Base-by-base conservation (phyloP, 1,140 invertebrate genomes). In the Pissodes strobi region DNA sequence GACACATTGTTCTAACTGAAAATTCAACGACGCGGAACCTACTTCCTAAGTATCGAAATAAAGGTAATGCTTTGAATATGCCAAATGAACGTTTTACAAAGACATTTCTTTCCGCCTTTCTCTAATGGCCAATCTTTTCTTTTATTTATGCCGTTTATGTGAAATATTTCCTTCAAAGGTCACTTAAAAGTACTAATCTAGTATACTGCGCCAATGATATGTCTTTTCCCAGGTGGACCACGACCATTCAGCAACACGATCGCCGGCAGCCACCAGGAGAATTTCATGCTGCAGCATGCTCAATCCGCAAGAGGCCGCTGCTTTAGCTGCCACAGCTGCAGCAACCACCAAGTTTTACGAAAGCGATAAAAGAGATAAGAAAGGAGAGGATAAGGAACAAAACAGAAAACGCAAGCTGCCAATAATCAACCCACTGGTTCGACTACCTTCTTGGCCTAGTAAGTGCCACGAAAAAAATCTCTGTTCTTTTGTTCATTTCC, bases 381-480 rank as follows among this genome's bases (percentile, higher is more conserved):
- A 64, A 25, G 64, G 69, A 27, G 64, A 72, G 18, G 70, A 74
- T 71, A 78, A 64, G 38, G 69, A 70, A 69, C 75, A 51, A 73
- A 81, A 68, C 75, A 80, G 70, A 66, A 82, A 83, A 25, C 77
- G 78, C 10, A 90, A 90, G 74, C 79, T 94, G 52, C 93, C 93
- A 4, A 95, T 95, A 63, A 94, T 95, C 60, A 95, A 95, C 81
- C 93, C 93, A 0, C 74, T 95, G 17, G 92, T 94, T 4, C 84
- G 87, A 52, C 79, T 93, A 48, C 92, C 93, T 9, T 88, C 89
- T 69, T 95, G 93, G 92, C 93, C 93, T 64, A 89, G 88, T 91
- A 84, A 83, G 88, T 84, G n/a, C n/a, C n/a, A n/a, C n/a, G n/a
- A n/a, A n/a, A n/a, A n/a, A n/a, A n/a, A n/a, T n/a, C n/a, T n/a